Percentiles rank a stretch among this genome's conserved stretches.
These are phyloP conservation scores for Megaustenia siamemsis DNA, from an alignment of 2,888 invertebrate genomes.

Conservation along the genomic window DNA sequence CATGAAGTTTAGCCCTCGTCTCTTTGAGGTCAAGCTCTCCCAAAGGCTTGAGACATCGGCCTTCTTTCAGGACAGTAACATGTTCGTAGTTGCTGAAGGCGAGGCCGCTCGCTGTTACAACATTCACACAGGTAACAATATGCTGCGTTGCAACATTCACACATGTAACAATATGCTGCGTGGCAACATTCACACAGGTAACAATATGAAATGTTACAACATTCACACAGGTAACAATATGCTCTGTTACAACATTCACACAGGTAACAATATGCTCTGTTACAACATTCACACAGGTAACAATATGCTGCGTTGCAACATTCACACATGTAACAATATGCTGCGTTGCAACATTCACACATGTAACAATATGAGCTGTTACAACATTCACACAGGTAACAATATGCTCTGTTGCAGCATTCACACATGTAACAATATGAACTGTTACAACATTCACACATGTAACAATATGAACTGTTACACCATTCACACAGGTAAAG, in stretches of 20 bases:
- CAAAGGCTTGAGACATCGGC: conserved; percentile 74
- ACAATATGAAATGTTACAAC: not conserved
- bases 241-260: not conserved
- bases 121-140: conserved; percentile 74
- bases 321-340: too few relatives aligned
- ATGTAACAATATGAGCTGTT: too few relatives aligned
- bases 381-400: too few relatives aligned
- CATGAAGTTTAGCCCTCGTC: conserved; percentile 77
- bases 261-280: not conserved
- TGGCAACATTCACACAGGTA: not conserved
- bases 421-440: too few relatives aligned
- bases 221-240: not conserved
- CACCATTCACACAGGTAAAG: too few relatives aligned
- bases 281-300: not conserved
- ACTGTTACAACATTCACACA: too few relatives aligned
- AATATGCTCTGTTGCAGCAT: too few relatives aligned
- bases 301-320: too few relatives aligned
- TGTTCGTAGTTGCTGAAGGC: conserved; percentile 76
- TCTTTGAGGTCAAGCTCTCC: conserved; percentile 76
- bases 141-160: not conserved
- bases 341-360: too few relatives aligned
- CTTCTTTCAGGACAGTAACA: conserved; percentile 75
- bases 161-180: not conserved
- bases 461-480: too few relatives aligned
- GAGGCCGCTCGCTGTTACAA: conserved; percentile 75